Percentiles rank a stretch among this genome's conserved stretches.
These are phyloP conservation scores for Lepisosteus oculatus DNA, from an alignment of 2,113 vertebrate species.

Conservation along the genomic window DNA sequence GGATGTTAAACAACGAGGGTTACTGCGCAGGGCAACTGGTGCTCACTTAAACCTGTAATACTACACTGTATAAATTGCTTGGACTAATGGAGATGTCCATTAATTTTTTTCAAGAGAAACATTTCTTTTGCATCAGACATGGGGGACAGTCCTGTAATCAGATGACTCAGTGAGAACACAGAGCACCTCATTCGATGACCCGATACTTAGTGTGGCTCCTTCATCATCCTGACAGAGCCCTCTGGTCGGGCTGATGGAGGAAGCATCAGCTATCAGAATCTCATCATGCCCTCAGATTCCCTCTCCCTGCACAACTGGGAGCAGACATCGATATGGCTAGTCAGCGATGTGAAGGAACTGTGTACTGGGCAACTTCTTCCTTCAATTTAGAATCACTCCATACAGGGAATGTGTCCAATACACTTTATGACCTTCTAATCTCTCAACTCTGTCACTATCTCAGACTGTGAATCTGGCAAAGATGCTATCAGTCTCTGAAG, in stretches of 20 bases:
- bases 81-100: no score
- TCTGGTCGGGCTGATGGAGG: slow-evolving; percentile 23
- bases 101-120: no score
- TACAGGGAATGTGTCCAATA: slow-evolving; percentile 56
- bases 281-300: slow-evolving; percentile 28
- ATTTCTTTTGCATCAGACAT: no score
- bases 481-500: slow-evolving; percentile 26
- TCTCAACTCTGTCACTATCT: slow-evolving; percentile 17
- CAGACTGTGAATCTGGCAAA: slow-evolving; percentile 48
- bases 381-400: slow-evolving; percentile 59
- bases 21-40: no score
- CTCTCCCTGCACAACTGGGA: slow-evolving; percentile 44
- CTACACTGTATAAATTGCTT: no score
- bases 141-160: no score
- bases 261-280: slow-evolving; percentile 13
- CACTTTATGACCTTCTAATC: slow-evolving; percentile 57
- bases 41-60: no score
- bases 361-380: slow-evolving; percentile 47
- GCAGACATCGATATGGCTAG: slow-evolving; percentile 42
- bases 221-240: slow-evolving; percentile 14
- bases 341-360: slow-evolving; percentile 51
- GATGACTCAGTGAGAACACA: neutral
- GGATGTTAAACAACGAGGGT: no score
- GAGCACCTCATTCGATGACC: slow-evolving; percentile 13
- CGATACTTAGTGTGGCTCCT: slow-evolving; percentile 14